Evolutionary conservation across 2,888 invertebrate genomes (phyloP).

Genomic region (Heliconius aoede): DNA sequence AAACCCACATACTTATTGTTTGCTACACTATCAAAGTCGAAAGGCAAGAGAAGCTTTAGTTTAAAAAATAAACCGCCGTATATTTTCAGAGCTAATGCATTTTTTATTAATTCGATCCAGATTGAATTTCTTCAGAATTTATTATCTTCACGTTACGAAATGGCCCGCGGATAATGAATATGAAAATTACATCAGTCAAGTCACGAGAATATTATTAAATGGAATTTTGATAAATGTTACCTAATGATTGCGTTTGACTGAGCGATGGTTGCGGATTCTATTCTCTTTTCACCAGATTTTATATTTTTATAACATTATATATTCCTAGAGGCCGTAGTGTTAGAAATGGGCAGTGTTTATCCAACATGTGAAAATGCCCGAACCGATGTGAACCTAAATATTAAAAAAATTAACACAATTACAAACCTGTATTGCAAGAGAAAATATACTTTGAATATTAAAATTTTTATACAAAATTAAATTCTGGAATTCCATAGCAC

Average conservation of each 20-base stretch:
- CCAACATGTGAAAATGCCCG: too few species aligned
- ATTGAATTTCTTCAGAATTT: constrained; percentile 44
- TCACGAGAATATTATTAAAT: constrained; percentile 1
- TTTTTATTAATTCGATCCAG: constrained; percentile 51
- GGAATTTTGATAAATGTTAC: background rate
- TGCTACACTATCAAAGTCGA: too few species aligned
- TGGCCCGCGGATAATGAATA: constrained; percentile 33
- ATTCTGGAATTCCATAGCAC: background rate
- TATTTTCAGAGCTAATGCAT: constrained; percentile 43
- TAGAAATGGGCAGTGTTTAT: background rate
- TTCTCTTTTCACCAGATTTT: background rate
- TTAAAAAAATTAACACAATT: background rate
- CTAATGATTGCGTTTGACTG: background rate
- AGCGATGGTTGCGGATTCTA: background rate
- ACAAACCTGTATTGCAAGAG: background rate
- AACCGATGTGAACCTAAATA: too few species aligned
- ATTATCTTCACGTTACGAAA: constrained; percentile 35
- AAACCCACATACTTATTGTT: too few species aligned
- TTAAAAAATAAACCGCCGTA: constrained; percentile 17
- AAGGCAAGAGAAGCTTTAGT: background rate
- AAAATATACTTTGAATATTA: background rate
- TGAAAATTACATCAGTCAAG: constrained; percentile 34
- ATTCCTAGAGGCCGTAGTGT: background rate
- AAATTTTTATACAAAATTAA: background rate
- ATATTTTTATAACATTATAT: background rate